Evolutionary conservation across 2,797 vertebrate genomes (phyloP).

Genomic region (Pempheris klunzingeri): DNA sequence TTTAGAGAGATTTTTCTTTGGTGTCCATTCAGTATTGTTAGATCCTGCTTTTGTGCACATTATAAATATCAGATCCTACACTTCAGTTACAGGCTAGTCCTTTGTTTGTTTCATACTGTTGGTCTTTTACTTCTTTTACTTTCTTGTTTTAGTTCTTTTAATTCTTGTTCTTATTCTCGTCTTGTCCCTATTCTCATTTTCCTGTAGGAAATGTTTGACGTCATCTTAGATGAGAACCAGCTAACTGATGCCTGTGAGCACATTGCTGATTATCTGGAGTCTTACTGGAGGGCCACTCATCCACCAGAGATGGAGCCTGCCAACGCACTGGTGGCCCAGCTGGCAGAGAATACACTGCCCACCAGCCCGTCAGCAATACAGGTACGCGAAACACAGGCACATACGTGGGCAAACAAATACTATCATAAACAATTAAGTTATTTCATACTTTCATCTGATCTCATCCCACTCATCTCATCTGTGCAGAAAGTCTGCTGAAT

Average conservation of each 20-base stretch:
- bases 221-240: slow-evolving; percentile 99
- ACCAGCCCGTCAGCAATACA: slow-evolving; percentile 85
- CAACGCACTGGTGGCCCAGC: slow-evolving; percentile 90
- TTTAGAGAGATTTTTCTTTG: neutral
- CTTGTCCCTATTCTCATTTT: slow-evolving; percentile 11
- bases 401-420: neutral
- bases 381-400: slow-evolving; percentile 60
- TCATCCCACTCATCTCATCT: slow-evolving; percentile 44
- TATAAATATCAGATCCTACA: slow-evolving; percentile 1
- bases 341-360: slow-evolving; percentile 93
- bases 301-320: slow-evolving; percentile 91
- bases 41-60: neutral
- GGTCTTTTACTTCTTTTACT: neutral
- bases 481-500: slow-evolving; percentile 22
- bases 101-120: neutral
- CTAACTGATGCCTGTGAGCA: slow-evolving; percentile 98
- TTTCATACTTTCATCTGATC: slow-evolving; percentile 44
- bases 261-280: slow-evolving; percentile 97
- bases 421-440: neutral
- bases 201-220: slow-evolving; percentile 94
- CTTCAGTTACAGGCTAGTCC: too few relatives aligned
- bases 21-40: neutral
- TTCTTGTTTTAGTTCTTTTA: too few relatives aligned
- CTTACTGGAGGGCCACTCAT: slow-evolving; percentile 98
- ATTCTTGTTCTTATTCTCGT: too few relatives aligned